Percentiles rank a stretch among this genome's conserved stretches.
Conservation (phyloP, 2,797 vertebrate genomes). For the Characodon lateralis region DNA sequence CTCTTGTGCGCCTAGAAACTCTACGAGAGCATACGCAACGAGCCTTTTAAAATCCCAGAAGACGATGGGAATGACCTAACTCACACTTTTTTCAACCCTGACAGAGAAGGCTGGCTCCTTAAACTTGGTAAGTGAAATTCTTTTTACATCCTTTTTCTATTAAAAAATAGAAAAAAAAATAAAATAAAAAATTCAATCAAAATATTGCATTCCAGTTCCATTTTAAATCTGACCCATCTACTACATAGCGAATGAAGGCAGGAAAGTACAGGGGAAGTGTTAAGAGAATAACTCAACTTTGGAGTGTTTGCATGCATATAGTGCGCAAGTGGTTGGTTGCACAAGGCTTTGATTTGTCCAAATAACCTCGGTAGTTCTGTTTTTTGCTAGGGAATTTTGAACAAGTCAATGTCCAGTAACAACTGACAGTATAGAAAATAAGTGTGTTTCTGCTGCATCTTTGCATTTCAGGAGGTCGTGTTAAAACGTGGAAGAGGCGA, state of each 20-base stretch:
- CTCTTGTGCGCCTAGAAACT: constrained; percentile 82
- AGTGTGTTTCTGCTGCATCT: neutral
- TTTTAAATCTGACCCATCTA: neutral
- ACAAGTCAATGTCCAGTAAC: neutral
- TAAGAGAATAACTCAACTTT: constrained; percentile 26
- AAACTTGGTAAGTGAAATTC: constrained; percentile 85
- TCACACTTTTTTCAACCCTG: constrained; percentile 95
- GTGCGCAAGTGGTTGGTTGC: neutral
- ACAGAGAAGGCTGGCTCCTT: constrained; percentile 92
- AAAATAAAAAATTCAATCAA: no score
- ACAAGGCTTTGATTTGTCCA: neutral
- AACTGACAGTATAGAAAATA: neutral
- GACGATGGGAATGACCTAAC: constrained; percentile 93
- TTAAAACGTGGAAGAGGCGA: constrained; percentile 84
- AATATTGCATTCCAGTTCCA: no score
- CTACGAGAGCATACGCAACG: constrained; percentile 92
- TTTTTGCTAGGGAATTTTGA: neutral
- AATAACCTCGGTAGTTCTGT: neutral
- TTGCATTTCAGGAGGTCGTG: constrained; percentile 74
- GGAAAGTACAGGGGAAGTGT: constrained; percentile 46
- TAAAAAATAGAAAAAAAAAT: neutral
- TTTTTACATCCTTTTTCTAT: neutral
- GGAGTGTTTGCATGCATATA: constrained; percentile 4
- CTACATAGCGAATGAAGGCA: neutral
- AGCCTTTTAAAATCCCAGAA: constrained; percentile 93